phyloP scores from a whole-genome alignment of 1,140 invertebrate species.

The Wasmannia auropunctata region DNA sequence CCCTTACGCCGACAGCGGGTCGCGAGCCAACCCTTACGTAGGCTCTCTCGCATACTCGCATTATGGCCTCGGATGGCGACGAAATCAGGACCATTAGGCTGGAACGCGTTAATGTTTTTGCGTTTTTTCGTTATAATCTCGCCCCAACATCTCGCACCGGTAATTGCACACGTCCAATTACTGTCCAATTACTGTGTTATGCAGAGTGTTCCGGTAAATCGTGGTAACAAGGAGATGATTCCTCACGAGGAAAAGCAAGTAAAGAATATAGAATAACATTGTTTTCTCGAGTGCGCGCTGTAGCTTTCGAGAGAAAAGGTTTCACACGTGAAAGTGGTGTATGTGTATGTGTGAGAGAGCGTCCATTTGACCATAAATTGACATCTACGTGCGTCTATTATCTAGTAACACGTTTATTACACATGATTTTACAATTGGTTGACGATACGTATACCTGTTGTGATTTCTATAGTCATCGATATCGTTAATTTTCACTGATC shows the following conservation, averaged over 20 bases:
- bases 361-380: background rate
- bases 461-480: background rate
- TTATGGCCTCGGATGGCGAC: slow-evolving; percentile 48
- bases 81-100: slow-evolving; percentile 38
- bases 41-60: slow-evolving; percentile 65
- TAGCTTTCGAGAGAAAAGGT: background rate
- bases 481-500: background rate
- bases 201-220: background rate
- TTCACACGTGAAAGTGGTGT: background rate
- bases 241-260: background rate
- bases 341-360: background rate
- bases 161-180: background rate
- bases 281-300: background rate
- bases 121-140: background rate
- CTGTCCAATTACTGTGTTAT: background rate
- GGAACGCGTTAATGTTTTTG: slow-evolving; percentile 64
- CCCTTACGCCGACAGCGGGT: slow-evolving; percentile 70
- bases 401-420: background rate
- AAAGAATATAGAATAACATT: slow-evolving; percentile 5
- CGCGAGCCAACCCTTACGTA: slow-evolving; percentile 69
- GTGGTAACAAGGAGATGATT: background rate
- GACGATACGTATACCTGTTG: background rate
- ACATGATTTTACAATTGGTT: background rate
- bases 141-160: too few species aligned
- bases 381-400: background rate